phyloP scores from a whole-genome alignment of 2,888 invertebrate genomes.

The Hirtodrosophila trivittata region DNA sequence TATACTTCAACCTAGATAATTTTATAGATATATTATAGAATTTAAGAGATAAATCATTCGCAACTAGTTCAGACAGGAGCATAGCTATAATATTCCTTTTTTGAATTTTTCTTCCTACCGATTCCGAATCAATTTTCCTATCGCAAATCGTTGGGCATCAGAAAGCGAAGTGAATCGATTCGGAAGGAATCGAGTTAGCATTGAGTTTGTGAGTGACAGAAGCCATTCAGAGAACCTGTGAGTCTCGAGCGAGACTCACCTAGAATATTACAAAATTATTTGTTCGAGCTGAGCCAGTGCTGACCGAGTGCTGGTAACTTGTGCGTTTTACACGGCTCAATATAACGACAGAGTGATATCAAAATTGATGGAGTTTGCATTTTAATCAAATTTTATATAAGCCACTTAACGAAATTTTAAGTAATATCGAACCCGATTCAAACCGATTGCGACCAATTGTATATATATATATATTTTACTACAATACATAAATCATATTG shows the following conservation, averaged over 20 bases:
- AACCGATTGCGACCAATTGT: not conserved
- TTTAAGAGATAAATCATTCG: too few species aligned
- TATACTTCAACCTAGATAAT: too few species aligned
- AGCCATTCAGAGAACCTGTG: constrained; percentile 15
- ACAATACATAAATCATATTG: not conserved
- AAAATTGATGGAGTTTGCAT: constrained; percentile 29
- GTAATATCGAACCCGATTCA: constrained; percentile 1
- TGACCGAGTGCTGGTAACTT: not conserved
- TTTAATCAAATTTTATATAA: constrained; percentile 11
- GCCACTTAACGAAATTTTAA: constrained; percentile 23
- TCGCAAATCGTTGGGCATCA: too few species aligned
- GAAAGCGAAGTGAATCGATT: too few species aligned
- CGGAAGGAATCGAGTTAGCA: constrained; percentile 38
- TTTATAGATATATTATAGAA: too few species aligned
- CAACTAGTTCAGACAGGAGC: too few species aligned
- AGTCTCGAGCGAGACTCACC: constrained; percentile 20
- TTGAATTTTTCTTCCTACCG: too few species aligned
- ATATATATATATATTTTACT: too few species aligned
- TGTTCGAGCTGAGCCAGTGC: not conserved
- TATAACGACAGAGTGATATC: not conserved
- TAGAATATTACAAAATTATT: not conserved
- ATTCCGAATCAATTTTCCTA: too few species aligned
- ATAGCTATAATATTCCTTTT: too few species aligned
- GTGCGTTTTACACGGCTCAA: not conserved
- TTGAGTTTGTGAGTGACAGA: constrained; percentile 11